These are phyloP conservation scores for Galerucella pusilla DNA, from an alignment of 2,888 invertebrate species.

Conservation along the genomic window DNA sequence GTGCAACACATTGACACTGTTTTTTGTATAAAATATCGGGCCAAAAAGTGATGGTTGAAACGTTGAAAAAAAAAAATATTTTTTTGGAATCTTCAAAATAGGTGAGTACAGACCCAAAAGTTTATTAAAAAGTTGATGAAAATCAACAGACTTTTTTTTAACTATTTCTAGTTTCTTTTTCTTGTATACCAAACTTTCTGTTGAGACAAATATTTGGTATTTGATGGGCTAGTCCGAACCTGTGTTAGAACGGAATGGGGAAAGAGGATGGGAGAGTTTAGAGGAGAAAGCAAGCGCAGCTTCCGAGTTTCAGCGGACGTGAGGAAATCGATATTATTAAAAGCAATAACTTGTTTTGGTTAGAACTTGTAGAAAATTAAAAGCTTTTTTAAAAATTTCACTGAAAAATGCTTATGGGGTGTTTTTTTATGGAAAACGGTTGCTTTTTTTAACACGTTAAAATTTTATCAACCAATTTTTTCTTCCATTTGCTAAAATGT, in stretches of 20 bases:
- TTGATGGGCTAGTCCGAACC: background rate
- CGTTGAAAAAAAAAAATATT: too few relatives aligned
- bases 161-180: too few relatives aligned
- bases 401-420: background rate
- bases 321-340: conserved; percentile 48
- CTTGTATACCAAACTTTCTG: too few relatives aligned
- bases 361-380: background rate
- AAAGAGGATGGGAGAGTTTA: conserved; percentile 27
- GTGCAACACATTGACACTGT: too few relatives aligned
- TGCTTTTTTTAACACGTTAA: background rate
- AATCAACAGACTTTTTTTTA: too few relatives aligned
- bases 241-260: conserved; percentile 8
- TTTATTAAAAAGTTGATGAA: too few relatives aligned
- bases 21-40: too few relatives aligned
- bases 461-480: background rate
- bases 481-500: too few relatives aligned
- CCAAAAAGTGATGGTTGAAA: too few relatives aligned
- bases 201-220: background rate
- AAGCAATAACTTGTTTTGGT: conserved; percentile 37
- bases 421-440: background rate
- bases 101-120: too few relatives aligned
- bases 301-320: conserved; percentile 50
- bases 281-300: conserved; percentile 55
- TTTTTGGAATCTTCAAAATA: too few relatives aligned
- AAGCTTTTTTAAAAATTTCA: background rate